Evolutionary conservation across 2,797 vertebrate species (phyloP).

Genomic region (Cuculus canorus): DNA sequence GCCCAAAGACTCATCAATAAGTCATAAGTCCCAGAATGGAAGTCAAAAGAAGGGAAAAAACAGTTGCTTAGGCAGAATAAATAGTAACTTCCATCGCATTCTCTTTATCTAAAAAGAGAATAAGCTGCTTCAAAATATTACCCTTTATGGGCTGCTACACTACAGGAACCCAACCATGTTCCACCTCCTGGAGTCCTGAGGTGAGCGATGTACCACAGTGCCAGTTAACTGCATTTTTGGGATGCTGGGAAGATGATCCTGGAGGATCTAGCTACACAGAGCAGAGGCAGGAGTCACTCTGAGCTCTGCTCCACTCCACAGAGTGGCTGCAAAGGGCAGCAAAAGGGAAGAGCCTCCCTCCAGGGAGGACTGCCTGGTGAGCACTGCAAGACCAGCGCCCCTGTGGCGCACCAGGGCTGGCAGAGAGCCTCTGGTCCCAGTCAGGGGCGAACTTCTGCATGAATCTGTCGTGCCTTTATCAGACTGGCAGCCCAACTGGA

Average conservation of each 20-base stretch:
- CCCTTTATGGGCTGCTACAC: background rate
- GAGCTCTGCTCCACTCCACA: background rate
- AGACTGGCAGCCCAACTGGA: background rate
- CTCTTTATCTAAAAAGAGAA: conserved; percentile 30
- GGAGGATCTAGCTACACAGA: background rate
- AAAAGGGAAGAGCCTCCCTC: background rate
- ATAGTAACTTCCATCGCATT: conserved; percentile 44
- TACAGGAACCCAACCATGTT: background rate
- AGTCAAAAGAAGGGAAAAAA: conserved; percentile 50
- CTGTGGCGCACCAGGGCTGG: background rate
- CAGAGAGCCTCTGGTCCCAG: background rate
- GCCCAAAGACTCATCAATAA: conserved; percentile 70
- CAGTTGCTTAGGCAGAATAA: conserved; percentile 63
- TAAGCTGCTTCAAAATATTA: conserved; percentile 20
- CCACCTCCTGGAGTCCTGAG: background rate
- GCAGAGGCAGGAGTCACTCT: background rate
- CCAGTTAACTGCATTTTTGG: background rate
- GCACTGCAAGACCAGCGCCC: background rate
- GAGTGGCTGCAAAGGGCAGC: background rate
- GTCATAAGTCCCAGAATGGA: conserved; percentile 63
- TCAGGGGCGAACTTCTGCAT: background rate
- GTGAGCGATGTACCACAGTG: background rate
- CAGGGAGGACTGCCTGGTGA: background rate
- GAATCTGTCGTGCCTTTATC: background rate
- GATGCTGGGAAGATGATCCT: background rate